Evolutionary conservation across 2,888 invertebrate species (phyloP).

Genomic region (Coelopa pilipes): DNA sequence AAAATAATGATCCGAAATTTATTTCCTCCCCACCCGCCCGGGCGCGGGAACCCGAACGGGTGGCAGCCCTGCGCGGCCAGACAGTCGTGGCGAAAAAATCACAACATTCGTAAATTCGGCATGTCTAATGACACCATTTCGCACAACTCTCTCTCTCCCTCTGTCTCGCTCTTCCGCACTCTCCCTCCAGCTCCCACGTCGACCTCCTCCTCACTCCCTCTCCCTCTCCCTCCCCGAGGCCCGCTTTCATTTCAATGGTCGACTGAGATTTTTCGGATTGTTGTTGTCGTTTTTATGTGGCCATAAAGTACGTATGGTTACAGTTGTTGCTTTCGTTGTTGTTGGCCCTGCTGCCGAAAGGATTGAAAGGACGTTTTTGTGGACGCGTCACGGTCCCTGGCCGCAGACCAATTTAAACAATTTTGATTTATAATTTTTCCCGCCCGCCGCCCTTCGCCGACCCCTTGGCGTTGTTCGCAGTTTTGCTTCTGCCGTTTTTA

Average conservation of each 20-base stretch:
- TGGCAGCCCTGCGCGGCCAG: background rate
- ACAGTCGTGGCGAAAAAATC: constrained; percentile 45
- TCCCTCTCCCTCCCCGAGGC: constrained; percentile 30
- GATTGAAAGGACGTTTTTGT: constrained; percentile 43
- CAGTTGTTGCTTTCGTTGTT: background rate
- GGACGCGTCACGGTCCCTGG: constrained; percentile 44
- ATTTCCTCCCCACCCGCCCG: constrained; percentile 45
- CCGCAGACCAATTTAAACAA: constrained; percentile 51
- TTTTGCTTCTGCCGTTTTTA: constrained; percentile 31
- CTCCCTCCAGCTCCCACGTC: background rate
- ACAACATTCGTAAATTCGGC: constrained; percentile 62
- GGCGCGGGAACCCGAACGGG: constrained; percentile 8
- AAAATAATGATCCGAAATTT: constrained; percentile 63
- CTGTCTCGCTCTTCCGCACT: constrained; percentile 31
- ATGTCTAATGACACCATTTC: constrained; percentile 59
- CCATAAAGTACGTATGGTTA: constrained; percentile 45
- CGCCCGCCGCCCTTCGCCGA: background rate
- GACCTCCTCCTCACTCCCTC: constrained; percentile 32
- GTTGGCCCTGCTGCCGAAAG: constrained; percentile 9
- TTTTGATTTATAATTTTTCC: constrained; percentile 43
- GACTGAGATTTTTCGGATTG: constrained; percentile 28
- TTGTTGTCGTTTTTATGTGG: constrained; percentile 39
- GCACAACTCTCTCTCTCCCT: constrained; percentile 27
- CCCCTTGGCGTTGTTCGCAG: no score
- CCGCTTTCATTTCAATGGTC: constrained; percentile 40